Evolutionary conservation across 64 coral and sea anemone genomes (phyloP), one percentile per base, ranked within the genome.

Genomic region (Dendronephthya gigantea): DNA sequence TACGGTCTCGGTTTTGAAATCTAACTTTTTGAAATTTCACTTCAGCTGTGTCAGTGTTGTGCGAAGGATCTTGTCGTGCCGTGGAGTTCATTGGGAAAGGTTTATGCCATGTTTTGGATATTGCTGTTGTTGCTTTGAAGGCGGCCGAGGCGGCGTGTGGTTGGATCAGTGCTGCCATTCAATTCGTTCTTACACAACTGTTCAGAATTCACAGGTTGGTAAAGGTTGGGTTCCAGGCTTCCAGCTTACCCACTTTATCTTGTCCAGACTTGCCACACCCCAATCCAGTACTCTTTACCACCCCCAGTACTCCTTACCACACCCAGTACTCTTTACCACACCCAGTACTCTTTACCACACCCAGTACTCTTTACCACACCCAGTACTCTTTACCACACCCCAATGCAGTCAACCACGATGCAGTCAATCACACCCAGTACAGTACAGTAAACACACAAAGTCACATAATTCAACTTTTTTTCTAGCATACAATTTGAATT

Each of bases 121-220:
- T 98, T 5, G 95, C 95, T 39, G 89, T 93, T 85, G 92, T 92
- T 1, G 93, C 93, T 82, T 72, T 98, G 45, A 98, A 91, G 37
- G 81, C 88, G 15, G 84, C 81, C 14, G 95, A 98, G 55, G 28
- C 82, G 9, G 92, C 86, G 0, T 93, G 91, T 85, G 89, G 87
- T 49, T 98, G 94, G 94, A 82, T 98, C 41, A 93, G 90, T 68
- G 89, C 93, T 40, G 94, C 94, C 1, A 98, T 98, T 33, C 84
- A 98, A 6, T 98, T 91, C 58, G 37, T 93, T 12, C 84, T 93
- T 6, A 93, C 91, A 49, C 74, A 86, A 15, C 40, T 92, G 33
- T 92, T 93, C 45, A 93, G 91, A 82, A 59, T 93, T 4, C 84
- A 93, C 56, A 93, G 91, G 91, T 93, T 72, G 68, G 4, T 16